These are phyloP conservation scores for Hemibagrus wyckioides DNA, from an alignment of 2,113 vertebrate genomes.

Conservation along the genomic window DNA sequence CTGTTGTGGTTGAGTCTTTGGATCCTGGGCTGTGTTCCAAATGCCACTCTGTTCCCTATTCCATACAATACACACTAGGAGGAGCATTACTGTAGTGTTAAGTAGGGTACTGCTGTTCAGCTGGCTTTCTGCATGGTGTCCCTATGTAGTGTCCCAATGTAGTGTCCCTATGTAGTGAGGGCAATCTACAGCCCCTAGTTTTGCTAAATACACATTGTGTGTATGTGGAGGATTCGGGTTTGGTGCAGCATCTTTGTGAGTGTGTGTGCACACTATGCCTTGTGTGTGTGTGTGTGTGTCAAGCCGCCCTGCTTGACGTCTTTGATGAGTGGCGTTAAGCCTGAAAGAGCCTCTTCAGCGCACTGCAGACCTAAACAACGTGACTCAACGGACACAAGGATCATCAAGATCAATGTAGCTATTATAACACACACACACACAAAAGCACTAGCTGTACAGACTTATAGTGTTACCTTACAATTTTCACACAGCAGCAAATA, in stretches of 20 bases:
- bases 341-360: slow-evolving; percentile 32
- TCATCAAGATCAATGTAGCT: slow-evolving; percentile 11
- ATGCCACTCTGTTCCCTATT: too few species aligned
- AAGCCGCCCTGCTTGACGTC: not conserved
- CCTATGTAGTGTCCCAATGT: not conserved
- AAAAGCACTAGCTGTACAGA: not conserved
- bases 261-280: not conserved
- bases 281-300: slow-evolving; percentile 19
- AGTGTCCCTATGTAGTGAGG: not conserved
- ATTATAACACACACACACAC: slow-evolving; percentile 4
- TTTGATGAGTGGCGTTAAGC: slow-evolving; percentile 11
- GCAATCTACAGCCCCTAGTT: not conserved
- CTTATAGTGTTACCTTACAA: not conserved
- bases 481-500: not conserved
- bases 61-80: not conserved
- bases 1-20: not conserved
- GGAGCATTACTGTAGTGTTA: not conserved
- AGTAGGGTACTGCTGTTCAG: not conserved
- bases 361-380: slow-evolving; percentile 18
- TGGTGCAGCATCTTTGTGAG: not conserved
- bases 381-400: slow-evolving; percentile 4
- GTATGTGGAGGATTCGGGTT: not conserved
- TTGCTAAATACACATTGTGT: not conserved
- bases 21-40: too few species aligned
- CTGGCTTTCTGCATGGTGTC: not conserved